Evolutionary conservation across 37 sponge, comb jelly and placozoan species (phyloP), one percentile per base, ranked within the genome.

Genomic region (Aphrocallistes beatrix): DNA sequence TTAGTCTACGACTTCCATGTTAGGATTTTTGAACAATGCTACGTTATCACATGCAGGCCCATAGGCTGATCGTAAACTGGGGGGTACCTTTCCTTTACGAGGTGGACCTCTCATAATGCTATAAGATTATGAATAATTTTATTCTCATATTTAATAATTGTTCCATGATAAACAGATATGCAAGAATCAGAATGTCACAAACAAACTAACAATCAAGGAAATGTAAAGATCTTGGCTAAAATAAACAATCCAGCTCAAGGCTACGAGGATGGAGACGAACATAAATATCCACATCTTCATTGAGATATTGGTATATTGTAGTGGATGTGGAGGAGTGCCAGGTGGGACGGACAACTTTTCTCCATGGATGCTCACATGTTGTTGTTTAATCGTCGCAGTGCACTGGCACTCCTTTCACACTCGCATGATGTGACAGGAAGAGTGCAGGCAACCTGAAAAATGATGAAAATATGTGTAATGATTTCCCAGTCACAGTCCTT

Each of bases 331-430:
- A 82, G 6, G 1, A 82, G 37, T 37, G 82, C 82, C 37, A 82
- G 82, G 37, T 6, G 10, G 3, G 82, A 32, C 1, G 81, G 36
- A 0, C 88, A 36, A 23, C 34, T 23, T 36, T 84, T 16, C 21
- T 85, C 85, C 89, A 89, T 89, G 10, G 81, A 37, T 17, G 86
- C 89, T 85, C 89, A 37, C 83, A 86, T 85, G 42, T 75, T 86
- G 37, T 1, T 89, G 36, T 83, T 82, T 40, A 89, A 39, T 0
- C 89, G 86, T 6, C 88, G 21, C 3, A 88, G 39, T 17, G 50
- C 47, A 25, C 88, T 88, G 16, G 88, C 88, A 88, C 83, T 88
- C 42, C 85, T 32, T 81, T 88, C 88, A 25, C 88, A 88, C 50
- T 88, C 85, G 21, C 84, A 88, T 39, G 88, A 88, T 1, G 88